These are phyloP conservation scores for Drosophila stalkeri DNA, from an alignment of 2,888 invertebrate genomes.

Conservation along the genomic window DNA sequence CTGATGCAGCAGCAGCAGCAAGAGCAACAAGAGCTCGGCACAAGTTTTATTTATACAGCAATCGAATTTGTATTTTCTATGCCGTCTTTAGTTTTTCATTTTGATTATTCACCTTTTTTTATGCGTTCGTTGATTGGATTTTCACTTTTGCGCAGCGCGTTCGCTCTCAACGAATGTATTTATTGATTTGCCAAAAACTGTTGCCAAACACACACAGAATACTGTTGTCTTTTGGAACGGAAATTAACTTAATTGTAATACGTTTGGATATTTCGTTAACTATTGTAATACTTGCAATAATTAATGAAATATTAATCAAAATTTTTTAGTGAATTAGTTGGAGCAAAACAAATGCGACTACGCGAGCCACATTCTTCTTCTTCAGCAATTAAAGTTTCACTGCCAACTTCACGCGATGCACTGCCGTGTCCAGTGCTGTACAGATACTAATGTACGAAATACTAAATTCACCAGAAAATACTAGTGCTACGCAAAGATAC, in stretches of 20 bases:
- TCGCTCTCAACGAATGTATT: constrained; percentile 46
- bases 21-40: constrained; percentile 45
- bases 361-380: constrained; percentile 59
- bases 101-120: constrained; percentile 73
- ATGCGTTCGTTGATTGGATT: constrained; percentile 66
- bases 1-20: constrained; percentile 11
- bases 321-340: constrained; percentile 36
- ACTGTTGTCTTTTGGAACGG: constrained; percentile 56
- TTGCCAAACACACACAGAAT: constrained; percentile 61
- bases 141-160: constrained; percentile 76
- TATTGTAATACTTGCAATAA: constrained; percentile 29
- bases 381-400: constrained; percentile 33
- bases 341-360: constrained; percentile 67
- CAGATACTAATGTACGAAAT: constrained; percentile 22
- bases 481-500: background rate
- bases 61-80: constrained; percentile 50
- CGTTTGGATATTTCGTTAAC: constrained; percentile 31
- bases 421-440: background rate
- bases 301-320: constrained; percentile 19
- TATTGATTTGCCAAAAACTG: constrained; percentile 72
- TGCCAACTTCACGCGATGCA: constrained; percentile 33
- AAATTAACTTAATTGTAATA: constrained; percentile 23
- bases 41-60: constrained; percentile 50
- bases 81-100: constrained; percentile 44
- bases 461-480: background rate